A percentile compares a stretch with the other conserved stretches of the same genome.
These are phyloP conservation scores for Xerus inauris DNA, from an alignment of 2,113 vertebrate species.

Conservation along the genomic window DNA sequence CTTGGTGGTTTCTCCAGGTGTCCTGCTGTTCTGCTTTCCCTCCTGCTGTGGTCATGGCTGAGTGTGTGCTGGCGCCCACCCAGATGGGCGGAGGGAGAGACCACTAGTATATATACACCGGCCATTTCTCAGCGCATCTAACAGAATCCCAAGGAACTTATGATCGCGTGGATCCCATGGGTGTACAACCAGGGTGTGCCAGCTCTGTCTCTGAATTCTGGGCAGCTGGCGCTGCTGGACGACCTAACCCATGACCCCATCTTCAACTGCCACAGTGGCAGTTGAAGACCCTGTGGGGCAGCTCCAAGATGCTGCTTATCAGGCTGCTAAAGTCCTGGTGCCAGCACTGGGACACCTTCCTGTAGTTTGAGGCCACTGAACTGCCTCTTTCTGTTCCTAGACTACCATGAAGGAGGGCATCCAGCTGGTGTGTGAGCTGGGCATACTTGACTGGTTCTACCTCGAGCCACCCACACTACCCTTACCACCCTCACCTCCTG, in stretches of 20 bases:
- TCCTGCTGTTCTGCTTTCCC: too few species aligned
- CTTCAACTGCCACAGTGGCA: constrained; percentile 37
- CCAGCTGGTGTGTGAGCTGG: background rate
- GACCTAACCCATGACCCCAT: background rate
- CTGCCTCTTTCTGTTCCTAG: constrained; percentile 41
- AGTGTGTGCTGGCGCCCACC: background rate
- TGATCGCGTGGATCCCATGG: background rate
- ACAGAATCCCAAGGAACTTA: background rate
- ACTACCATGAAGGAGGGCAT: background rate
- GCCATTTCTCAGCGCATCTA: background rate
- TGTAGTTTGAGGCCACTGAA: background rate
- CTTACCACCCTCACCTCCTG: accelerated
- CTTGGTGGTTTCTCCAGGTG: background rate
- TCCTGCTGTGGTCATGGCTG: background rate
- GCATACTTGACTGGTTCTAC: constrained; percentile 16
- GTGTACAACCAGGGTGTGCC: background rate
- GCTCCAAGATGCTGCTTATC: background rate
- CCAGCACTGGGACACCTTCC: background rate
- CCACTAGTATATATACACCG: background rate
- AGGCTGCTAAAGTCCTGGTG: constrained; percentile 53
- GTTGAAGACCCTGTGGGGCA: background rate
- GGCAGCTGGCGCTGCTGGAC: background rate
- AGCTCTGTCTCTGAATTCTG: background rate
- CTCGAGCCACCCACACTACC: accelerated
- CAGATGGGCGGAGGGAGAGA: accelerated